Evolutionary conservation across 2,888 invertebrate genomes (phyloP).

Genomic region (Lutraria lutraria): DNA sequence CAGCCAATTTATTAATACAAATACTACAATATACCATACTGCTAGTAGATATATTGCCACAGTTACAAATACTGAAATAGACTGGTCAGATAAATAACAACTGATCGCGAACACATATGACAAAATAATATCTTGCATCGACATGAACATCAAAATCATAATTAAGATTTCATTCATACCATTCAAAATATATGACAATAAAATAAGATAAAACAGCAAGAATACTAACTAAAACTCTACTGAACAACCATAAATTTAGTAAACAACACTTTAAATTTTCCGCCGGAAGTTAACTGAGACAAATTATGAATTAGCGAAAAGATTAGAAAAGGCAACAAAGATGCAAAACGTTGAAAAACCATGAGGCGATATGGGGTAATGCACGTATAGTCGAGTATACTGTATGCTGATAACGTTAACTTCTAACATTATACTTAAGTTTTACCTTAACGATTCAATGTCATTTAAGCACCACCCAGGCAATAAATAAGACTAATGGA

Average conservation of each 20-base stretch:
- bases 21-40: too few species aligned
- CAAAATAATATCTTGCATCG: neutral
- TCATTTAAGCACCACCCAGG: neutral
- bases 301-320: neutral
- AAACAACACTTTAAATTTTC: constrained; percentile 15
- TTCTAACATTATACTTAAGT: neutral
- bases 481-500: neutral
- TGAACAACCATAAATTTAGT: neutral
- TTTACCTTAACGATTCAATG: neutral
- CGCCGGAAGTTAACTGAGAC: neutral
- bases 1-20: too few species aligned
- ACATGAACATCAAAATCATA: too few species aligned
- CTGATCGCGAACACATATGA: neutral
- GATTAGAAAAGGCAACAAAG: neutral
- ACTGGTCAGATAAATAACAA: too few species aligned
- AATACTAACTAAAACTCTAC: neutral
- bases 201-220: neutral
- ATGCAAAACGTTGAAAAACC: neutral
- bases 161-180: too few species aligned
- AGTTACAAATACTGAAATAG: too few species aligned
- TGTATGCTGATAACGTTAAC: neutral
- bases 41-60: too few species aligned
- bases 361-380: neutral
- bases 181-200: too few species aligned
- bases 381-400: neutral